These are phyloP conservation scores for Damaliscus lunatus DNA, from an alignment of 2,113 vertebrate species.

Conservation along the genomic window DNA sequence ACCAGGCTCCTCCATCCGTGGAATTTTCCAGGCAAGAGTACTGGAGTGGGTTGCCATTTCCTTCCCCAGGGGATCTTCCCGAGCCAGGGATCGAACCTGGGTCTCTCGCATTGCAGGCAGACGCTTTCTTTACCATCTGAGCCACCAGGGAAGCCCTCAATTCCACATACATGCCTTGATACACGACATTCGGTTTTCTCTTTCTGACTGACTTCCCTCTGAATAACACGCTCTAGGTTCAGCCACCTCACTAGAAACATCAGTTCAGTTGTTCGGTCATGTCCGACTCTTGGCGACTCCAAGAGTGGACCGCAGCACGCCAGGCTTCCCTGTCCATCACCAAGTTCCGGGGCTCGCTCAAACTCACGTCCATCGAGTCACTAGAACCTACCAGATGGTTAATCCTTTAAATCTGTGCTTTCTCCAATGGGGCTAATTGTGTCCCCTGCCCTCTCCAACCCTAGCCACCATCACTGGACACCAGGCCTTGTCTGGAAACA, in stretches of 20 bases:
- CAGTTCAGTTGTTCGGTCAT: neutral
- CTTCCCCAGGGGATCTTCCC: neutral
- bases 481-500: neutral
- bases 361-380: neutral
- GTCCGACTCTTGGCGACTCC: neutral
- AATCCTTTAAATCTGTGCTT: neutral
- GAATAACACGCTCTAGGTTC: neutral
- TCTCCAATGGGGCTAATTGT: rapidly evolving
- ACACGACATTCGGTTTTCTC: neutral
- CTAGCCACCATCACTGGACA: neutral
- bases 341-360: neutral
- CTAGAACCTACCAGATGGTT: neutral
- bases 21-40: neutral
- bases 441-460: neutral
- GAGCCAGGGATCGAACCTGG: neutral
- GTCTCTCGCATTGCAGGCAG: neutral
- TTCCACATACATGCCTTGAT: neutral
- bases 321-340: neutral
- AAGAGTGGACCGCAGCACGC: rapidly evolving
- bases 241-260: neutral
- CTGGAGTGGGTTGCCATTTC: neutral
- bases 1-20: too few relatives aligned
- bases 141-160: neutral
- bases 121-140: neutral
- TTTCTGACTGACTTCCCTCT: neutral